Evolutionary conservation across 1,140 invertebrate genomes (phyloP), one percentile per base, ranked within the genome.

Genomic region (Aradophagus sp.): DNA sequence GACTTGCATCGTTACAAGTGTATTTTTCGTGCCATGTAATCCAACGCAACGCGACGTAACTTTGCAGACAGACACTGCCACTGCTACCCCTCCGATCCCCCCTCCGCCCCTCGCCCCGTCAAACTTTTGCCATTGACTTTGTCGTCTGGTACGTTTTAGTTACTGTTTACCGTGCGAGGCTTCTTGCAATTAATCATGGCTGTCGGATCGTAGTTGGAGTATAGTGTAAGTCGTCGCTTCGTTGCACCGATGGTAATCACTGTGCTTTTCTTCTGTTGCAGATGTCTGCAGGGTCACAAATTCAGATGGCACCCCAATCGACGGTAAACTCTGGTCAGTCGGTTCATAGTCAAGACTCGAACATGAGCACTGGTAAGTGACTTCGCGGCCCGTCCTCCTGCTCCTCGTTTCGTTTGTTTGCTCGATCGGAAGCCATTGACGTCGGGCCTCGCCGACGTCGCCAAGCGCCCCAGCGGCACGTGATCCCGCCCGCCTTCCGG

Each of bases 241-340:
- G 0, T 10, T 48, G 31, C 44, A 48, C 31, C 52, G 39, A 61
- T 68, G 34, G 26, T 59, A 53, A 63, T 62, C 62, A 47, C 19
- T 26, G 20, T 52, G 23, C 39, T 62, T 66, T n/a, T 74, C 35
- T 68, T 56, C 70, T 78, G 62, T 93, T 93, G 76, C 89, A 95
- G 93, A 95, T 95, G 93, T 94, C 93, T 90, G 93, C 93, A 90
- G 93, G 93, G 88, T 92, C 93, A 89, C 93, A 95, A 90, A 92
- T 95, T 91, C 93, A 95, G 91, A 94, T 95, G 93, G 93, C 93
- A 92, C 93, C 93, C 85, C 93, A 95, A 90, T 92, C 93, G 86
- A 93, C 92, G 86, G 89, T 93, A 89, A 91, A 91, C 89, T 90
- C 92, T 89, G 91, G 91, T 88, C 92, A 93, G 89, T 91, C 91